Percentiles rank a stretch among this genome's conserved stretches.
phyloP scores from a whole-genome alignment of 92 coral and sea anemone species.

The Pocillopora meandrina region DNA sequence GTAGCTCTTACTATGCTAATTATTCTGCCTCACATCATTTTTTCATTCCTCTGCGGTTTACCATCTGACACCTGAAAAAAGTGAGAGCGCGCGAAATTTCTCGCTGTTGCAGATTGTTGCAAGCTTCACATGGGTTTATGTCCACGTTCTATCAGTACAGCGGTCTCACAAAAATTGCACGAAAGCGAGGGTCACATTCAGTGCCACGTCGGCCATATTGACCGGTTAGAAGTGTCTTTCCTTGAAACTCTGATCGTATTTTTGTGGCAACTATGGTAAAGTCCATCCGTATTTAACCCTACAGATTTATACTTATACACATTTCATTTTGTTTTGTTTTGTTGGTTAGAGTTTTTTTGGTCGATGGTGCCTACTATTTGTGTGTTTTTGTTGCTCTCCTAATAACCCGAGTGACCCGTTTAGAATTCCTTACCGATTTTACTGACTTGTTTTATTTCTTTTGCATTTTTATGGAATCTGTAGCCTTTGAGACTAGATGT shows the following conservation, averaged over 20 bases:
- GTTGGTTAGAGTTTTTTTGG: not conserved
- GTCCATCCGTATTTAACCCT: not conserved
- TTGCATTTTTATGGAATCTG: slow-evolving; percentile 26
- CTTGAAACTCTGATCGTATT: slow-evolving; percentile 22
- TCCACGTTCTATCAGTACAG: not conserved
- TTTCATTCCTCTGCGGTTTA: too few relatives aligned
- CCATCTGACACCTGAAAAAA: too few relatives aligned
- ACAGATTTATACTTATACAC: not conserved
- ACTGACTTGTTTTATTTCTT: slow-evolving; percentile 2
- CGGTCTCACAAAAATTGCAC: slow-evolving; percentile 13
- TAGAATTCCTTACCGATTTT: not conserved
- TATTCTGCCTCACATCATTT: too few relatives aligned
- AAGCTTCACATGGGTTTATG: not conserved
- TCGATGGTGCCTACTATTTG: not conserved
- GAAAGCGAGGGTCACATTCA: slow-evolving; percentile 26
- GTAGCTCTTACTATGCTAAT: too few relatives aligned
- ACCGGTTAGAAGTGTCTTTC: slow-evolving; percentile 11
- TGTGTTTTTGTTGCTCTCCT: not conserved
- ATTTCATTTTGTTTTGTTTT: not conserved
- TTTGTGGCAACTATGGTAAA: slow-evolving; percentile 67
- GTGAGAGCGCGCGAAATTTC: not conserved
- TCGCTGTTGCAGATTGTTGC: not conserved
- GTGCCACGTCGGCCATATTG: slow-evolving; percentile 99
- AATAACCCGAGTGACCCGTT: not conserved
- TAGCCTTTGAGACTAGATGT: slow-evolving; percentile 89